phyloP scores from a whole-genome alignment of 2,113 vertebrate genomes.

The Morone chrysops region DNA sequence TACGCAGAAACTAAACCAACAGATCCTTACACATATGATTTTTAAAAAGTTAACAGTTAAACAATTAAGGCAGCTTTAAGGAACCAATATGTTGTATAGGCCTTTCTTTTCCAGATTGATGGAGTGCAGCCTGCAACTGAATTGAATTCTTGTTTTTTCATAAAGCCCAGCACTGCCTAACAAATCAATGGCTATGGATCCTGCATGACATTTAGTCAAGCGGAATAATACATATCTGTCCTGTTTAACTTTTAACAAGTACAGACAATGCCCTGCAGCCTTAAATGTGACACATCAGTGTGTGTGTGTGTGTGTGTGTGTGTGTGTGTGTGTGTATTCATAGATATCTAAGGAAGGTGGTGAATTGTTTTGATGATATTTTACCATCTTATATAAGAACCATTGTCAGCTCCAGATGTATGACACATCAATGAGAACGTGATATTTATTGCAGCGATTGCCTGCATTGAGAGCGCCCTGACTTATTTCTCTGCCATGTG shows the following conservation, averaged over 20 bases:
- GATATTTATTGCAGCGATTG: constrained; percentile 58
- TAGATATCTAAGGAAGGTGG: background rate
- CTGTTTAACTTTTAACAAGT: constrained; percentile 26
- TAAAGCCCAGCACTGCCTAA: constrained; percentile 3
- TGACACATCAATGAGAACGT: constrained; percentile 11
- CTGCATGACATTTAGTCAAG: constrained; percentile 17
- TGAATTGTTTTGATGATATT: constrained; percentile 18
- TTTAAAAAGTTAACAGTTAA: background rate
- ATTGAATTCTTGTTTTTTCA: constrained; percentile 31
- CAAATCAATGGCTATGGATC: constrained; percentile 21
- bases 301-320: background rate
- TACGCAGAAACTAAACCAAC: background rate
- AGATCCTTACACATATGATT: background rate
- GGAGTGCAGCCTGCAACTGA: constrained; percentile 6
- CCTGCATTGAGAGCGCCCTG: constrained; percentile 40
- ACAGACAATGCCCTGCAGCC: background rate
- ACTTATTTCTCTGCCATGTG: constrained; percentile 53
- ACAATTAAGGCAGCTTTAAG: background rate
- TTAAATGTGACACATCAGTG: background rate
- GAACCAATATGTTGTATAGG: background rate
- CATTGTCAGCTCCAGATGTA: constrained; percentile 20
- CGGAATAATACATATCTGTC: constrained; percentile 29
- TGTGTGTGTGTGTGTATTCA: background rate
- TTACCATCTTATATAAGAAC: background rate
- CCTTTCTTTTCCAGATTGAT: constrained; percentile 1